Percentiles rank a stretch among this genome's conserved stretches.
Conservation (phyloP, 2,888 invertebrate genomes). For the Frankliniella intonsa region DNA sequence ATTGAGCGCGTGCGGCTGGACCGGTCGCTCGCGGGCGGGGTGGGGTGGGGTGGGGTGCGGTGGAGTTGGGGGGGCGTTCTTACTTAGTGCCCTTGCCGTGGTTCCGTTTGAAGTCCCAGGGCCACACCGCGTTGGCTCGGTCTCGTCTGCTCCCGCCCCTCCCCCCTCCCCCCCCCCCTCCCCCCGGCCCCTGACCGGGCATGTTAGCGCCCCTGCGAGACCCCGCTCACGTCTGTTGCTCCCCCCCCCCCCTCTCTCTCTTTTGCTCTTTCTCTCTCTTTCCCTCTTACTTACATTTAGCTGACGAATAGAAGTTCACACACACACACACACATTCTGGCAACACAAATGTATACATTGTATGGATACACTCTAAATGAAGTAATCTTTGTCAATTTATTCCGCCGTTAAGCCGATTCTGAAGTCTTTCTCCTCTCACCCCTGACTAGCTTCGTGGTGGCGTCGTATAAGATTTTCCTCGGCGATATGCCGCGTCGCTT, state of each 20-base stretch:
- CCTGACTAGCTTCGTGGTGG: no score
- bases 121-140: not conserved
- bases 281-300: not conserved
- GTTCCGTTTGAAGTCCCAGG: not conserved
- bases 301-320: not conserved
- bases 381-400: no score
- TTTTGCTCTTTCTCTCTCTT: not conserved
- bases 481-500: no score
- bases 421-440: no score
- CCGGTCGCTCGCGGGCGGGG: no score
- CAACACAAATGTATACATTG: not conserved
- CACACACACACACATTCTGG: not conserved
- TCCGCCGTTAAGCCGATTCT: no score
- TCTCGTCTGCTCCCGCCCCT: not conserved
- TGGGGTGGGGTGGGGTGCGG: not conserved
- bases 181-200: not conserved
- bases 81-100: not conserved
- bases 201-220: not conserved
- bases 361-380: no score
- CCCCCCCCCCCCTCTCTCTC: not conserved
- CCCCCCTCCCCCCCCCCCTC: not conserved
- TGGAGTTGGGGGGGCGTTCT: not conserved
- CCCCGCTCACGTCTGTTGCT: not conserved
- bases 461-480: no score
- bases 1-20: not conserved